Evolutionary conservation across 2,888 invertebrate genomes (phyloP).

Genomic region (Platerodrilus igneus): DNA sequence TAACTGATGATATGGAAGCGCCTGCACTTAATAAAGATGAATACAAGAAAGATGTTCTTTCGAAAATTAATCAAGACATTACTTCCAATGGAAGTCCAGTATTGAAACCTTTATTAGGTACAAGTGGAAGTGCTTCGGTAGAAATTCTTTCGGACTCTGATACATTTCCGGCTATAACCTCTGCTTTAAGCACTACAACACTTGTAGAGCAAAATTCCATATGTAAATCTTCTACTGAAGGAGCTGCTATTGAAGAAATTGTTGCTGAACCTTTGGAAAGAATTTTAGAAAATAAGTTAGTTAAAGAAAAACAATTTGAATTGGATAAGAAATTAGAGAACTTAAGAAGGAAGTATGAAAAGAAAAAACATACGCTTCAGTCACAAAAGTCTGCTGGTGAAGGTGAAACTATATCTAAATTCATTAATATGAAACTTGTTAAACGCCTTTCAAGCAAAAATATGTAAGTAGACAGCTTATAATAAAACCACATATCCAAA

Average conservation of each 20-base stretch:
- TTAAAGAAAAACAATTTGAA: conserved; percentile 77
- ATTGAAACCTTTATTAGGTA: conserved; percentile 44
- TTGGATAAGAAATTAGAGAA: conserved; percentile 84
- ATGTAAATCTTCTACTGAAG: conserved; percentile 38
- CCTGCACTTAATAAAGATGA: conserved; percentile 40
- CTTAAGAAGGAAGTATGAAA: conserved; percentile 75
- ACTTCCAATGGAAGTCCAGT: conserved; percentile 50
- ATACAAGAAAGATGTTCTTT: conserved; percentile 30
- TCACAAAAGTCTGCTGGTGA: conserved; percentile 58
- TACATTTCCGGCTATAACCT: conserved; percentile 22
- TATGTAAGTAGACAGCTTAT: conserved; percentile 75
- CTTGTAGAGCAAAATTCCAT: conserved; percentile 38
- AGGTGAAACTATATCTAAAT: conserved; percentile 63
- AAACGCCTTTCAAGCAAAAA: conserved; percentile 74
- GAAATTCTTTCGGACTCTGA: conserved; percentile 37
- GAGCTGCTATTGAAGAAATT: conserved; percentile 52
- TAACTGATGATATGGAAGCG: conserved; percentile 76
- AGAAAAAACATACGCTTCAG: conserved; percentile 60
- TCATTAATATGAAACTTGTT: conserved; percentile 69
- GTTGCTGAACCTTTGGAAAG: conserved; percentile 74
- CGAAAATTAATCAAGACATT: conserved; percentile 32
- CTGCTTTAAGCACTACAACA: conserved; percentile 13
- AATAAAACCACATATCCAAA: too few species aligned
- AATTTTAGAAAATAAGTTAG: conserved; percentile 74
- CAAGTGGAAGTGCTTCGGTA: conserved; percentile 29